Conservation (phyloP, 2,888 invertebrate species). For the Parnassius apollo region DNA sequence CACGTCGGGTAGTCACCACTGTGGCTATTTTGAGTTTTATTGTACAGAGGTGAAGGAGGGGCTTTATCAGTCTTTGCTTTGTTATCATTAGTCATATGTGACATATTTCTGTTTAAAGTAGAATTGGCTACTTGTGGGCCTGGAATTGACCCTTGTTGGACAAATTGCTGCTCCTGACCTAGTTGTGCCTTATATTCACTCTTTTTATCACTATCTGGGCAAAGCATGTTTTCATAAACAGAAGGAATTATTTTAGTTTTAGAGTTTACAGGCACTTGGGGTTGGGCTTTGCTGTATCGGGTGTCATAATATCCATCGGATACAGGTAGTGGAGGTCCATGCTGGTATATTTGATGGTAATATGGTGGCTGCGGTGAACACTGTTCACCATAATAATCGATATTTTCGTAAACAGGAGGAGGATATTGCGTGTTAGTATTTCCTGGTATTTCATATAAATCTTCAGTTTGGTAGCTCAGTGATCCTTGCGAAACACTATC, state of each 20-base stretch:
- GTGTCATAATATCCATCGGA: conserved; percentile 76
- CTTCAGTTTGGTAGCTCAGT: conserved; percentile 70
- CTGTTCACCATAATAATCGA: conserved; percentile 87
- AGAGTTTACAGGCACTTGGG: conserved; percentile 86
- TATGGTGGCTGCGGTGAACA: conserved; percentile 81
- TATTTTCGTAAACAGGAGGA: conserved; percentile 88
- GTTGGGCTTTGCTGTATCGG: conserved; percentile 88
- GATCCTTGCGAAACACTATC: conserved; percentile 83
- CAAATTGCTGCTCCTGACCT: conserved; percentile 61
- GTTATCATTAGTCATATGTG: conserved; percentile 56
- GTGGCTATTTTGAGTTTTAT: conserved; percentile 54
- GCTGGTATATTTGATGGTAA: conserved; percentile 80
- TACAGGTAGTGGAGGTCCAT: conserved; percentile 66
- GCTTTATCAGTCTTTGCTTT: conserved; percentile 76
- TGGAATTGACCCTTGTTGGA: conserved; percentile 68
- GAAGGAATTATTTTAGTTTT: conserved; percentile 64
- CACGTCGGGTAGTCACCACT: conserved; percentile 73
- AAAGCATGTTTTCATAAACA: conserved; percentile 77
- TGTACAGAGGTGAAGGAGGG: conserved; percentile 77
- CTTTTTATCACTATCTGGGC: conserved; percentile 68
- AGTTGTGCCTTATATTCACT: conserved; percentile 60
- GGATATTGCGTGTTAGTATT: conserved; percentile 65
- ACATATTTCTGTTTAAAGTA: conserved; percentile 53
- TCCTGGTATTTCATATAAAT: conserved; percentile 71
- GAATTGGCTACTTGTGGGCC: conserved; percentile 71